Conservation (phyloP, 2,113 vertebrate species). For the Petaurus breviceps region DNA sequence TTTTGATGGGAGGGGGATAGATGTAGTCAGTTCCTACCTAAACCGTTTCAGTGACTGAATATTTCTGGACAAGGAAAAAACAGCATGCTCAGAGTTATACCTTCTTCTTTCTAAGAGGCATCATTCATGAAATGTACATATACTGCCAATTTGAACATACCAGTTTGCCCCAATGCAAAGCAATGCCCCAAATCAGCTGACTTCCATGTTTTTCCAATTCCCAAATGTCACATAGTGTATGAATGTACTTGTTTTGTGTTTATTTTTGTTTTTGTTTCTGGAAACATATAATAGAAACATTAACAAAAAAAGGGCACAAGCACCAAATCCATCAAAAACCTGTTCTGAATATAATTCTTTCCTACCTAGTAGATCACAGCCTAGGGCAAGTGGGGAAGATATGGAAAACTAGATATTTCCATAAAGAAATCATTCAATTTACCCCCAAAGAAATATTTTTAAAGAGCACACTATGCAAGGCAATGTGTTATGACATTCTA, state of each 20-base stretch:
- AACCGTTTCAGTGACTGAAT: no score
- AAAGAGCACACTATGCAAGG: neutral
- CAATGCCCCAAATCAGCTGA: neutral
- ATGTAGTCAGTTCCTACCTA: neutral
- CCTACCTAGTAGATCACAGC: constrained; percentile 3
- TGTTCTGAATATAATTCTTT: neutral
- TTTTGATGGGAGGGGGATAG: neutral
- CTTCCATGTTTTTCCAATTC: neutral
- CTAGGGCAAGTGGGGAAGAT: neutral
- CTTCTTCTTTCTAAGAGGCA: neutral
- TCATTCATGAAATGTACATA: neutral
- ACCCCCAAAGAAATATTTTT: neutral
- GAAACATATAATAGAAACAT: constrained; percentile 9
- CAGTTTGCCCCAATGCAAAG: neutral
- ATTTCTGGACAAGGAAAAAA: neutral
- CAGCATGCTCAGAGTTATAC: neutral
- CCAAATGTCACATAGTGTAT: neutral
- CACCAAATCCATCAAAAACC: neutral
- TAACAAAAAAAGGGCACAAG: neutral
- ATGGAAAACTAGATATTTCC: neutral
- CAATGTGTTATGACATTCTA: neutral
- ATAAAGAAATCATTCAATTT: neutral
- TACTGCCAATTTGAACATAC: neutral
- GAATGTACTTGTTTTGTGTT: neutral
- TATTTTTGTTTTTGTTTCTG: neutral